These are phyloP conservation scores for Meandrina meandrites DNA, from an alignment of 92 coral and sea anemone species.

Conservation along the genomic window DNA sequence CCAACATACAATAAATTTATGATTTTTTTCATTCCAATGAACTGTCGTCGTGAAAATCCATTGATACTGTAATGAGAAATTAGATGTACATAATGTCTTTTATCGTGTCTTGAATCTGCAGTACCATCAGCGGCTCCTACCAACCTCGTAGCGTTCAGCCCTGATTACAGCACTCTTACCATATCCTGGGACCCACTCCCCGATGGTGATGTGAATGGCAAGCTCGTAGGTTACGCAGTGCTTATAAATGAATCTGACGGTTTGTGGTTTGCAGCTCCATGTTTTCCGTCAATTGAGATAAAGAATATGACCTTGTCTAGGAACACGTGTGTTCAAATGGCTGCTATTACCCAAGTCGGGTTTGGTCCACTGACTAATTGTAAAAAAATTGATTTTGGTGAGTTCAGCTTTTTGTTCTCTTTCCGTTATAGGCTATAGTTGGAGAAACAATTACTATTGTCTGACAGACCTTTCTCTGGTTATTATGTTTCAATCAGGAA, in stretches of 20 bases:
- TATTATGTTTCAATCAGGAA: not conserved
- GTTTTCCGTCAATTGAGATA: slow-evolving; percentile 6
- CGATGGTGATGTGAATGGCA: slow-evolving; percentile 30
- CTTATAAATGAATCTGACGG: not conserved
- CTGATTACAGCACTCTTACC: slow-evolving; percentile 38
- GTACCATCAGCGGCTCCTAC: slow-evolving; percentile 65
- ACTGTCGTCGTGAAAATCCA: no score
- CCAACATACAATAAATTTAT: no score
- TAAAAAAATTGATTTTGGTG: slow-evolving; percentile 18
- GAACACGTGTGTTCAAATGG: slow-evolving; percentile 44
- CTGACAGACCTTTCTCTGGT: not conserved
- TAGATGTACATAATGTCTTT: no score
- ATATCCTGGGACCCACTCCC: slow-evolving; percentile 63
- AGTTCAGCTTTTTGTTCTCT: not conserved
- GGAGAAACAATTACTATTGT: not conserved
- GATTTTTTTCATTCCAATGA: no score
- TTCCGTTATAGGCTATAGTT: not conserved
- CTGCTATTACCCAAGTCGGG: slow-evolving; percentile 44
- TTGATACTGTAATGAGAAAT: no score
- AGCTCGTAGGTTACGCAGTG: slow-evolving; percentile 51
- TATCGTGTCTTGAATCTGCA: slow-evolving; percentile 4
- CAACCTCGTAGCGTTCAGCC: slow-evolving; percentile 30
- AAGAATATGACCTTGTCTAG: not conserved
- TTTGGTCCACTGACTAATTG: slow-evolving; percentile 48
- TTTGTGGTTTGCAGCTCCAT: not conserved